phyloP scores from a whole-genome alignment of 2,797 vertebrate genomes.

The Crenichthys baileyi region DNA sequence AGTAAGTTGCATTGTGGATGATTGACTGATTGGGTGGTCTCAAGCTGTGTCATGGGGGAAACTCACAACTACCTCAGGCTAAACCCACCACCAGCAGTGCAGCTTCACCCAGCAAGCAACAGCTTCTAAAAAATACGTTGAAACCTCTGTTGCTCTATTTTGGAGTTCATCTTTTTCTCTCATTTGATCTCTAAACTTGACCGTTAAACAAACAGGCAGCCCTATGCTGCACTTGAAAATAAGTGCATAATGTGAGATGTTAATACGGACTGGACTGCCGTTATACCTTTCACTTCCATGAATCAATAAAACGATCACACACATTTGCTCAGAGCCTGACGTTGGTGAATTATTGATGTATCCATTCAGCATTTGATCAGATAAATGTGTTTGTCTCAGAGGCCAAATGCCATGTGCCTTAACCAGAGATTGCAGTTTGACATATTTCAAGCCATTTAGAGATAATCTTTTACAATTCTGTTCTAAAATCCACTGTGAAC shows the following conservation, averaged over 20 bases:
- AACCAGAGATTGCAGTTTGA: constrained; percentile 19
- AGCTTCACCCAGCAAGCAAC: constrained; percentile 48
- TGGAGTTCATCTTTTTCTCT: constrained; percentile 3
- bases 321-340: neutral
- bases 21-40: constrained; percentile 51
- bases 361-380: constrained; percentile 33
- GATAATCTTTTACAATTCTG: constrained; percentile 15
- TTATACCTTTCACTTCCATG: constrained; percentile 1
- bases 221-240: constrained; percentile 5
- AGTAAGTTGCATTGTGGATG: constrained; percentile 34
- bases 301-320: constrained; percentile 18
- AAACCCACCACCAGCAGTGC: constrained; percentile 61
- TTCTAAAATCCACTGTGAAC: constrained; percentile 6
- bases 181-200: constrained; percentile 10
- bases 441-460: constrained; percentile 12
- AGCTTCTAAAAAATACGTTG: constrained; percentile 51
- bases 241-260: constrained; percentile 1
- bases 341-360: constrained; percentile 19
- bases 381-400: constrained; percentile 22
- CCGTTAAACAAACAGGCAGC: constrained; percentile 3
- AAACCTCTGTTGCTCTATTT: constrained; percentile 35
- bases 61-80: constrained; percentile 54
- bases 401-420: constrained; percentile 32
- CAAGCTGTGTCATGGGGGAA: constrained; percentile 56
- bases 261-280: neutral